Evolutionary conservation across 2,797 vertebrate species (phyloP), one percentile per base, ranked within the genome.

Genomic region (Tragopan temminckii): DNA sequence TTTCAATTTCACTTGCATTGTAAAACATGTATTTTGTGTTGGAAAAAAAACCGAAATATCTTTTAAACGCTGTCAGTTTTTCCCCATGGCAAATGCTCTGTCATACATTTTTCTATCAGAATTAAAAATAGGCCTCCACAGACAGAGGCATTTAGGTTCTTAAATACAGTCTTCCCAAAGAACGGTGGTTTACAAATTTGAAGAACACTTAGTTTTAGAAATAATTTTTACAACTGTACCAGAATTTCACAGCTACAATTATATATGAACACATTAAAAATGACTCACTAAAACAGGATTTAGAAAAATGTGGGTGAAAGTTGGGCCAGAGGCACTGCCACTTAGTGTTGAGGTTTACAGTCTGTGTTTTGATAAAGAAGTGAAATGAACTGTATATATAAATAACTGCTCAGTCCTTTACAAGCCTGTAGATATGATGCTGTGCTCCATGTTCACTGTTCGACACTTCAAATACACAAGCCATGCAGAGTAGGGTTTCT

Each of bases 391-490:
- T 92, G 96, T 91, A 90, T 90, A 96, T 98, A 98, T 98, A 98
- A 98, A 98, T 98, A 98, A 98, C 92, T 74, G 96, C 97, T 99
- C 98, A 99, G 98, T 99, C 99, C 97, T 99, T 99, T 97, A 99
- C 99, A 97, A 99, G 98, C 98, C 99, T 98, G 98, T 99, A 99
- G 98, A 99, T 99, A 85, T 99, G 99, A 98, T 99, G 99, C 96
- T 99, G 99, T 95, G 99, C 99, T 80, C 99, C 99, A 4, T 99
- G 99, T 97, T 99, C 99, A 46, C 99, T 99, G 98, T 99, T 99
- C 5, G 99, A 99, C 91, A 99, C 99, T 96, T 99, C 99, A 93
- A 99, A 99, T 97, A 99, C 99, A 97, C 99, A 99, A 78, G 99
- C 99, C 99, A 99, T 99, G 98, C 99, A 99, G 96, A 99, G 98